Conservation (phyloP, 2,888 invertebrate species). For the Ligdia adustata region DNA sequence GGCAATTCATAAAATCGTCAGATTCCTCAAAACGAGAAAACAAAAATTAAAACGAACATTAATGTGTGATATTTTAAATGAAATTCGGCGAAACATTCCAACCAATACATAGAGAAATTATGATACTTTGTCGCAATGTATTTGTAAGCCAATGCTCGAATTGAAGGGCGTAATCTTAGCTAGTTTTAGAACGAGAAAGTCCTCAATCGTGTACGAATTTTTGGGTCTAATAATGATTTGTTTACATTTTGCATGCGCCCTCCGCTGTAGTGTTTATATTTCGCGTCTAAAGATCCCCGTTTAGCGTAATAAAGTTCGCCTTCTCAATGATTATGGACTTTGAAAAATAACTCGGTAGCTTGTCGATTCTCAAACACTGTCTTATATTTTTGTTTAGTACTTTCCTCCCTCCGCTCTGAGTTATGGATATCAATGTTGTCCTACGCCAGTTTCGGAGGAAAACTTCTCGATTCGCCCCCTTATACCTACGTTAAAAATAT, state of each 20-base stretch:
- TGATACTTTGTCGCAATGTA: constrained; percentile 18
- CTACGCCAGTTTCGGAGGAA: constrained; percentile 47
- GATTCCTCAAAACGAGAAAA: constrained; percentile 42
- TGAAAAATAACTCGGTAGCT: constrained; percentile 70
- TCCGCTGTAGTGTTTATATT: constrained; percentile 63
- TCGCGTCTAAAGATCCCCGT: constrained; percentile 59
- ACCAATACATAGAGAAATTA: not conserved
- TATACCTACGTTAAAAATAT: constrained; percentile 56
- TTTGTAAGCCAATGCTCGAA: not conserved
- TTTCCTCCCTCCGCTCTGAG: constrained; percentile 52
- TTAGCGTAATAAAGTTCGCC: constrained; percentile 68
- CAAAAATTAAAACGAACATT: constrained; percentile 55
- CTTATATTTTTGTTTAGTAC: constrained; percentile 74
- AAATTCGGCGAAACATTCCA: constrained; percentile 50
- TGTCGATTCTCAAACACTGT: constrained; percentile 59
- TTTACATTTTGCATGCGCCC: constrained; percentile 69
- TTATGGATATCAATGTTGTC: constrained; percentile 71
- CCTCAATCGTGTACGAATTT: constrained; percentile 7
- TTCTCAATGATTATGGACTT: constrained; percentile 71
- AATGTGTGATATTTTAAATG: constrained; percentile 51
- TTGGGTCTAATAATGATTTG: constrained; percentile 60
- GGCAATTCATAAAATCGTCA: constrained; percentile 46
- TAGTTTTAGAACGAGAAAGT: constrained; percentile 21
- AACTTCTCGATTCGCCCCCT: constrained; percentile 50
- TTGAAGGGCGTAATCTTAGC: not conserved